Base-by-base conservation (phyloP, 2,113 vertebrate genomes). In the Corynorhinus townsendii region DNA sequence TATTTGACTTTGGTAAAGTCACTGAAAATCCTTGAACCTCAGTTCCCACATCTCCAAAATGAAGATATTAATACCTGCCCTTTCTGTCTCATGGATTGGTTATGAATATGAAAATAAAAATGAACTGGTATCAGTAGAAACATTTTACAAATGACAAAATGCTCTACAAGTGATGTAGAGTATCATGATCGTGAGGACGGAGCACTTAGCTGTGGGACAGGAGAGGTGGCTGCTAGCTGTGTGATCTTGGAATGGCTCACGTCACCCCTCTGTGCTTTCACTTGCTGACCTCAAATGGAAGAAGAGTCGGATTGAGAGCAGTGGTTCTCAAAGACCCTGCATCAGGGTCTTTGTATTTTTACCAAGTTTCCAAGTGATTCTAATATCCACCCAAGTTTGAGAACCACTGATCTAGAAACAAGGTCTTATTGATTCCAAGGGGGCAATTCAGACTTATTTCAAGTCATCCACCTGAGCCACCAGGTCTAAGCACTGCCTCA, bases 41-140 rank as follows among this genome's bases (percentile, higher is more conserved):
- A 79, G 49, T 81, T 73, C 40, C 81, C 47, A 26, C 15, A 38
- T 93, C 79, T 94, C 81, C 93, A 73, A 59, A 88, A 75, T 73
- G 69, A 89, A 86, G 47, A 28, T 91, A 76, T 64, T 26, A 45
- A 64, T 54, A 77, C 43, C 66, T 72, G 14, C n/a, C 76, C 87
- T 95, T 85, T 38, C 56, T 56, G 1, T 86, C 64, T 90, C 75
- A 47, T 38, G 14, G 43, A 30, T 20, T 76, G 20, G 16, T 83
- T 91, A 56, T 86, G 38, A 75, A 85, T 45, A 71, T 26, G 33
- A 68, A 95, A 83, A 56, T 62, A 28, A 87, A 96, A 96, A 66
- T 47, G 52, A 90, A 47, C 77, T 26, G 19, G 12, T 75, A 62
- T 76, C 59, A 35, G n/a, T 26, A 38, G 89, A 88, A 75, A 64